Evolutionary conservation across 1,140 invertebrate genomes (phyloP).

Genomic region (Drosophila mayri): DNA sequence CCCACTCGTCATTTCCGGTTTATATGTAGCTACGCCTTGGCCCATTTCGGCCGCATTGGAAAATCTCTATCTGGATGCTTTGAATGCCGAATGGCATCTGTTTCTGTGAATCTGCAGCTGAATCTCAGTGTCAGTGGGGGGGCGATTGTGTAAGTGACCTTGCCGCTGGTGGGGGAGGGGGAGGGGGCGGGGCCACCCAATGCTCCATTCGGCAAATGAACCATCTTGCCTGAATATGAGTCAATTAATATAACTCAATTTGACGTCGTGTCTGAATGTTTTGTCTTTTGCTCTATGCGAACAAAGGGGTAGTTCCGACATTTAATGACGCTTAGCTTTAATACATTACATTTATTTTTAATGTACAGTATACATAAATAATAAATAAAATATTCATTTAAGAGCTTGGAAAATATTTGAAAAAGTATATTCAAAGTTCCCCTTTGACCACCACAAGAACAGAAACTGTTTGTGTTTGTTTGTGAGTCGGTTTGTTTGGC

Average conservation of each 20-base stretch:
- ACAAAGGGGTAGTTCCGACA: neutral
- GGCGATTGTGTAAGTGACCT: conserved; percentile 37
- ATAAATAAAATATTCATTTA: no score
- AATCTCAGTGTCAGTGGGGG: conserved; percentile 5
- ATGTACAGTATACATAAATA: neutral
- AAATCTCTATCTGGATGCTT: conserved; percentile 12
- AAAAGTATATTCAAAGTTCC: conserved; percentile 9
- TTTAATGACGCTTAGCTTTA: neutral
- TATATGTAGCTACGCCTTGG: conserved; percentile 6
- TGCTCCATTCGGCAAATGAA: conserved; percentile 18
- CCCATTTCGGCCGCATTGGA: conserved; percentile 19
- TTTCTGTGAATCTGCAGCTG: conserved; percentile 3
- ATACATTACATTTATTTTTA: neutral
- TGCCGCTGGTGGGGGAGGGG: neutral
- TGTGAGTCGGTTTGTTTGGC: conserved; percentile 6
- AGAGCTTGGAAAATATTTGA: no score
- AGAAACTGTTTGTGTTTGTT: neutral
- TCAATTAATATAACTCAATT: conserved; percentile 49
- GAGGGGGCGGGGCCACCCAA: neutral
- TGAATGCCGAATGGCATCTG: neutral
- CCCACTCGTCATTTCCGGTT: conserved; percentile 47
- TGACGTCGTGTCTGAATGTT: conserved; percentile 18
- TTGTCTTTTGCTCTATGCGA: conserved; percentile 10
- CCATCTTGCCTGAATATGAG: conserved; percentile 30
- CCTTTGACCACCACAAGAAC: rapidly evolving